phyloP scores from a whole-genome alignment of 2,888 invertebrate species.

The Caenorhabditis sp. region DNA sequence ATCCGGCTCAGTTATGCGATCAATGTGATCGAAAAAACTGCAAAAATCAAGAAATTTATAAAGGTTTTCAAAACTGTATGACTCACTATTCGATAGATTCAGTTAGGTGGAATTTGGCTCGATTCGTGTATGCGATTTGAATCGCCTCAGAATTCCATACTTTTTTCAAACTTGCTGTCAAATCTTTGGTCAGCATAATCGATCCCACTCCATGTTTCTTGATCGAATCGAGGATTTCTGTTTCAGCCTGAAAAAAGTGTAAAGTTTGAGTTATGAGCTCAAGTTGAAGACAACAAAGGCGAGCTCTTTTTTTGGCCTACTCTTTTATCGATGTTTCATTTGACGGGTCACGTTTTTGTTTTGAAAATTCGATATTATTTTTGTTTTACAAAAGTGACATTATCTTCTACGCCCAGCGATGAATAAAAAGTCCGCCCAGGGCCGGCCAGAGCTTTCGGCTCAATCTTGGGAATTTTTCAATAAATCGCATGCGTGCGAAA shows the following conservation, averaged over 20 bases:
- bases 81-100: slow-evolving; percentile 57
- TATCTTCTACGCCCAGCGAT: no score
- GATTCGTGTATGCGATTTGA: slow-evolving; percentile 35
- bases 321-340: background rate
- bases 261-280: background rate
- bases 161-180: slow-evolving; percentile 15
- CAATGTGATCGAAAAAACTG: slow-evolving; percentile 67
- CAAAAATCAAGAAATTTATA: slow-evolving; percentile 24
- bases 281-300: no score
- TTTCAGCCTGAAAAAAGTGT: background rate
- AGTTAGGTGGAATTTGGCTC: slow-evolving; percentile 46
- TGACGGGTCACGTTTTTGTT: no score
- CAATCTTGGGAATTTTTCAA: no score
- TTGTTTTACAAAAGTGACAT: no score
- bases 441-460: no score
- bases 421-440: no score
- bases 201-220: background rate
- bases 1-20: slow-evolving; percentile 52
- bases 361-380: no score
- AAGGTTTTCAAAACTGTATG: background rate
- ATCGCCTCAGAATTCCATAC: slow-evolving; percentile 54
- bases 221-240: background rate
- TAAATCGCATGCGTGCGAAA: no score
- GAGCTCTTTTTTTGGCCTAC: background rate
- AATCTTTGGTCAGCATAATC: background rate